Evolutionary conservation across 1,140 invertebrate genomes (phyloP).

Genomic region (Drosophila mayri): DNA sequence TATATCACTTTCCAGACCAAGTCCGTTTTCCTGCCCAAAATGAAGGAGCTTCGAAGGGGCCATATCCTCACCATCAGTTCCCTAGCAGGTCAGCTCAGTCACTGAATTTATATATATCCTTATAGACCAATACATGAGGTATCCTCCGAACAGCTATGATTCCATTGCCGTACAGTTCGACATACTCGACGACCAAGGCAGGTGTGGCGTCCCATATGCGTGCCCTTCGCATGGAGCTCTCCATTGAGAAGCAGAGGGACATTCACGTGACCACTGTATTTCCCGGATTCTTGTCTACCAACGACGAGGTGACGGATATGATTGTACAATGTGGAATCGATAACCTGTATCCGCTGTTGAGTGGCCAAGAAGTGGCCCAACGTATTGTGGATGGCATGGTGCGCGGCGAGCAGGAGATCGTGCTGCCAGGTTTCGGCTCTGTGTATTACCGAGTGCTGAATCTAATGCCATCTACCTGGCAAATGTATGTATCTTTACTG

Average conservation of each 20-base stretch:
- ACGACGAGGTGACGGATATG: conserved; percentile 36
- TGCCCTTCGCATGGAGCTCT: conserved; percentile 85
- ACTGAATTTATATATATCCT: neutral
- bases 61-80: conserved; percentile 95
- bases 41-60: conserved; percentile 93
- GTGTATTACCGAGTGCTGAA: conserved; percentile 3
- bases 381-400: conserved; percentile 56
- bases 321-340: no score
- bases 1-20: conserved; percentile 86
- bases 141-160: conserved; percentile 19
- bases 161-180: conserved; percentile 36
- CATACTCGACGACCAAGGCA: conserved; percentile 90
- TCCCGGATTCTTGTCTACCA: conserved; percentile 56
- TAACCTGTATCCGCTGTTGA: conserved; percentile 51
- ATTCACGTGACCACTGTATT: conserved; percentile 56
- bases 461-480: conserved; percentile 50
- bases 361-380: conserved; percentile 31
- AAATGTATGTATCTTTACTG: neutral
- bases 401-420: conserved; percentile 52
- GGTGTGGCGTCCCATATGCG: conserved; percentile 91
- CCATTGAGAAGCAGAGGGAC: conserved; percentile 37
- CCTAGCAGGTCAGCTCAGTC: conserved; percentile 87
- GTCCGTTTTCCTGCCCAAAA: conserved; percentile 90
- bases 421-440: conserved; percentile 21
- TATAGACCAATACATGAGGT: no score